Evolutionary conservation across 2,888 invertebrate species (phyloP).

Genomic region (Harpalus rubripes): DNA sequence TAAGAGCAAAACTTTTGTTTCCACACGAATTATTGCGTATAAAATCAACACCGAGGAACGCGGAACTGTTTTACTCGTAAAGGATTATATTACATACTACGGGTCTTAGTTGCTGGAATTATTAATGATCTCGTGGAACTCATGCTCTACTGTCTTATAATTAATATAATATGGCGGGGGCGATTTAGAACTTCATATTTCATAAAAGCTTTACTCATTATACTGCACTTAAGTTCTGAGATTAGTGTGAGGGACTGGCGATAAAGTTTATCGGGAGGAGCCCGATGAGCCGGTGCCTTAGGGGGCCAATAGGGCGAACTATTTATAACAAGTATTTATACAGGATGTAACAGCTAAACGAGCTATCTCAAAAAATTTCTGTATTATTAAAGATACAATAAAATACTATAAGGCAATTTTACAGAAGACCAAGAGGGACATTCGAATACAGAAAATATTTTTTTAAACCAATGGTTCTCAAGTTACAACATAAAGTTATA

Average conservation of each 20-base stretch:
- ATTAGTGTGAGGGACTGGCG: neutral
- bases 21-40: slow-evolving; percentile 18
- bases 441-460: too few species aligned
- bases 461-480: too few species aligned
- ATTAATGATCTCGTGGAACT: slow-evolving; percentile 26
- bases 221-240: neutral
- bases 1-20: neutral
- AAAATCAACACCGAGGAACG: slow-evolving; percentile 29
- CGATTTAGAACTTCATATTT: slow-evolving; percentile 4
- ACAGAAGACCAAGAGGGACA: too few species aligned
- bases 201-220: slow-evolving; percentile 31
- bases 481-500: too few species aligned
- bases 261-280: too few species aligned
- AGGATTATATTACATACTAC: slow-evolving; percentile 28
- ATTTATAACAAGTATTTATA: too few species aligned
- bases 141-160: slow-evolving; percentile 34
- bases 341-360: too few species aligned
- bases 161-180: slow-evolving; percentile 22
- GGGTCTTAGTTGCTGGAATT: slow-evolving; percentile 37
- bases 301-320: too few species aligned
- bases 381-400: too few species aligned
- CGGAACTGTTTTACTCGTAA: slow-evolving; percentile 34
- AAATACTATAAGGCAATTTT: too few species aligned
- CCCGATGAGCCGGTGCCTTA: too few species aligned
- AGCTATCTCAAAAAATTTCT: too few species aligned